Evolutionary conservation across 2,797 vertebrate species (phyloP).

Genomic region (Mareca strepera): DNA sequence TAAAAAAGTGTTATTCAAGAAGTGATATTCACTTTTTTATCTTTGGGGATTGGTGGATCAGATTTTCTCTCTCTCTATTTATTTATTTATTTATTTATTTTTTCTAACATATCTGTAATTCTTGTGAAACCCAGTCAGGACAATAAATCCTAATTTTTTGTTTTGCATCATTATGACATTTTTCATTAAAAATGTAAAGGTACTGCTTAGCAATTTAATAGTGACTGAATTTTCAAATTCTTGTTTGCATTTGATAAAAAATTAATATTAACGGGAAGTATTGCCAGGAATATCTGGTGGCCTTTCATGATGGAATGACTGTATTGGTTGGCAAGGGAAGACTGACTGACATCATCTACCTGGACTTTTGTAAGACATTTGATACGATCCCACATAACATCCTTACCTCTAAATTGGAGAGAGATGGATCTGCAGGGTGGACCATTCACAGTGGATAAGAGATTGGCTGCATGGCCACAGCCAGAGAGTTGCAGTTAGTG

Average conservation of each 20-base stretch:
- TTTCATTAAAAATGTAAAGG: not conserved
- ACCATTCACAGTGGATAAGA: too few species aligned
- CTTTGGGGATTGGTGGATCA: not conserved
- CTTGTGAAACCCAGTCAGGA: not conserved
- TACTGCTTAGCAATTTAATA: not conserved
- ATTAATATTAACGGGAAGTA: not conserved
- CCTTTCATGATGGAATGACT: too few species aligned
- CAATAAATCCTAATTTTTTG: not conserved
- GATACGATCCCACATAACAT: too few species aligned
- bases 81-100: not conserved
- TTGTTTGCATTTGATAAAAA: constrained; percentile 4
- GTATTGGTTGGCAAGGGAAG: too few species aligned
- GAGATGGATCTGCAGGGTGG: too few species aligned
- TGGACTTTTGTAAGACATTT: too few species aligned
- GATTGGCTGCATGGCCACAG: too few species aligned
- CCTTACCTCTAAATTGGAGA: too few species aligned
- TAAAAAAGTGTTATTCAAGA: not conserved
- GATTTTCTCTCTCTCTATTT: too few species aligned
- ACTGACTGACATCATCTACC: too few species aligned
- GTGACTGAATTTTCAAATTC: not conserved
- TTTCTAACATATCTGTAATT: not conserved
- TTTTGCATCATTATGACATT: not conserved
- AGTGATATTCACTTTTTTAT: not conserved
- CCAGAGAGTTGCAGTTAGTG: too few species aligned
- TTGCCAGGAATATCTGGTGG: too few species aligned